These are phyloP conservation scores for Drosophila repleta DNA, from an alignment of 1,140 invertebrate species.

Conservation along the genomic window DNA sequence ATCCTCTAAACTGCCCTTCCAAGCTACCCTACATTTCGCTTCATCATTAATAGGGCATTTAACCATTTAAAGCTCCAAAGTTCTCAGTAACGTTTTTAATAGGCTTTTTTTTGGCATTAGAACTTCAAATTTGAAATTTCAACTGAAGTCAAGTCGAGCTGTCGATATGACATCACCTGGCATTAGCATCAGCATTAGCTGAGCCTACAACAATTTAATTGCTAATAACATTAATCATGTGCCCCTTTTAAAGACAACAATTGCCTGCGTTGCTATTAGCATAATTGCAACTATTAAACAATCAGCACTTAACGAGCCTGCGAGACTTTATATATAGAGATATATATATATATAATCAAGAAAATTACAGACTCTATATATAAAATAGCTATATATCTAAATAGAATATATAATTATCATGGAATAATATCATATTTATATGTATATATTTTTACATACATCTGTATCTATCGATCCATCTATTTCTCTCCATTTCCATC, in stretches of 20 bases:
- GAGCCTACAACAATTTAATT: constrained; percentile 53
- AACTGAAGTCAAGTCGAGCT: constrained; percentile 9
- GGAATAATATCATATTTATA: too few relatives aligned
- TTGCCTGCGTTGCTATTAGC: constrained; percentile 30
- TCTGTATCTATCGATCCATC: not conserved
- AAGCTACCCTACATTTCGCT: not conserved
- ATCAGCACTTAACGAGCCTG: constrained; percentile 1
- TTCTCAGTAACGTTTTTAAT: constrained; percentile 36
- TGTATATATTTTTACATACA: too few relatives aligned
- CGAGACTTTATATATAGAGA: not conserved
- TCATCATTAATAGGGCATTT: not conserved
- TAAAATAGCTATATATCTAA: too few relatives aligned
- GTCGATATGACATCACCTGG: constrained; percentile 48
- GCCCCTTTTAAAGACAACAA: constrained; percentile 14
- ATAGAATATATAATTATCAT: too few relatives aligned
- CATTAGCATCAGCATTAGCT: constrained; percentile 20
- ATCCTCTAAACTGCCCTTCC: not conserved
- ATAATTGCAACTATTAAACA: constrained; percentile 40
- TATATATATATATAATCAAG: not conserved
- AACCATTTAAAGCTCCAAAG: constrained; percentile 8
- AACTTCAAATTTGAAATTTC: constrained; percentile 27
- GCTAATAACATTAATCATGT: constrained; percentile 52
- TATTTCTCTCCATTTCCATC: too few relatives aligned
- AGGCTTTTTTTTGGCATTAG: constrained; percentile 35
- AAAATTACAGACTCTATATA: too few relatives aligned